Evolutionary conservation across 92 coral and sea anemone genomes (phyloP).

Genomic region (Parazoanthus darwini): DNA sequence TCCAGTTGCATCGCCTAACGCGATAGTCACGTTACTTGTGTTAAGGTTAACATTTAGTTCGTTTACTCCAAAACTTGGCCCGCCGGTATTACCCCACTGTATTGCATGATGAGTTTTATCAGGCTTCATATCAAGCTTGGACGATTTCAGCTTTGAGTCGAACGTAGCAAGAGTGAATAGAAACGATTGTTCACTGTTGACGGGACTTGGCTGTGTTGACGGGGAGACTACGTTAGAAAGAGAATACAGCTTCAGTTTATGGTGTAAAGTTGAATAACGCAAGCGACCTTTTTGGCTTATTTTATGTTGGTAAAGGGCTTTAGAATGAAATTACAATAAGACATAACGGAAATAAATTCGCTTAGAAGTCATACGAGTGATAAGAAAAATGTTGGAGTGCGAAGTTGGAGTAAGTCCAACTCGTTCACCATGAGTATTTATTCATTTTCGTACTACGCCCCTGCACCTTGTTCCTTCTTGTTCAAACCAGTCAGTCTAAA

Average conservation of each 20-base stretch:
- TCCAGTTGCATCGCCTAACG: neutral
- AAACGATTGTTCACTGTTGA: neutral
- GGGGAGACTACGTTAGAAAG: neutral
- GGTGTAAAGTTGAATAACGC: no score
- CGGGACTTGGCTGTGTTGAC: neutral
- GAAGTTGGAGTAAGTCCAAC: no score
- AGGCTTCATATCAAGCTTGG: neutral
- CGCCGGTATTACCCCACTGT: neutral
- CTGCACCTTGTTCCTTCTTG: no score
- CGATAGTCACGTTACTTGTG: neutral
- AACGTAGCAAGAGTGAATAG: neutral
- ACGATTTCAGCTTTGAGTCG: neutral
- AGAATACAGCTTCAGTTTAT: neutral
- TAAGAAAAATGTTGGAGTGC: no score
- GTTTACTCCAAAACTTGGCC: slow-evolving; percentile 3
- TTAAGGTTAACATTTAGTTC: neutral
- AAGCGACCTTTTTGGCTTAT: no score
- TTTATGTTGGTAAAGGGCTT: no score
- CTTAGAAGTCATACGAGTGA: no score
- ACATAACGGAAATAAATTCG: no score
- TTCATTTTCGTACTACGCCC: no score
- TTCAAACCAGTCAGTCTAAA: no score
- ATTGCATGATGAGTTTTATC: neutral
- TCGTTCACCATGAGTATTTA: no score
- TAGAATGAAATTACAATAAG: no score